phyloP scores from a whole-genome alignment of 37 sponge, comb jelly and placozoan genomes.

The Ephydatia muelleri region DNA sequence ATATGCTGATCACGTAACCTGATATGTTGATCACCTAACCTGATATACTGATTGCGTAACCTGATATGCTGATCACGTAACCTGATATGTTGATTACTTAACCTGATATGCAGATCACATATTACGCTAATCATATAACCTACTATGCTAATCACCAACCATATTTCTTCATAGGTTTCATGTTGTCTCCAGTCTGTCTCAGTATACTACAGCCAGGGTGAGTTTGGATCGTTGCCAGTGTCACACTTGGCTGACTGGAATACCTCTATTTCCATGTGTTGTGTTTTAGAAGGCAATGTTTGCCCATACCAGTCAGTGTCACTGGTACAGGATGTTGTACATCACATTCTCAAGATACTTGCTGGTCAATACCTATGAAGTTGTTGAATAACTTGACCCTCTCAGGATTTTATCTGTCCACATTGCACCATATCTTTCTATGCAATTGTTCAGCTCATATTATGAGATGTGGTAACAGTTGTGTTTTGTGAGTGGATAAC shows the following conservation, averaged over 20 bases:
- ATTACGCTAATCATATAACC: too few relatives aligned
- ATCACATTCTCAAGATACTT: slow-evolving; percentile 83
- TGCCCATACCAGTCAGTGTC: slow-evolving; percentile 67
- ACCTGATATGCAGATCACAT: too few relatives aligned
- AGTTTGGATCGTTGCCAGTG: slow-evolving; percentile 3
- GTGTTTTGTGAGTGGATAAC: too few relatives aligned
- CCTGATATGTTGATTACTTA: too few relatives aligned
- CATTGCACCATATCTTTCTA: too few relatives aligned
- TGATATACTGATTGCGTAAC: too few relatives aligned
- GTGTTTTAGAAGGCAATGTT: slow-evolving; percentile 65
- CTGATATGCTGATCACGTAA: too few relatives aligned
- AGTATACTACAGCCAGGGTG: slow-evolving; percentile 24
- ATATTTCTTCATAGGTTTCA: slow-evolving; percentile 15
- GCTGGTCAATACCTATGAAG: slow-evolving; percentile 63
- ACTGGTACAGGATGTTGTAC: slow-evolving; percentile 89
- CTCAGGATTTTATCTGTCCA: background rate
- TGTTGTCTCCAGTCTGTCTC: background rate
- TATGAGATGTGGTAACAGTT: background rate
- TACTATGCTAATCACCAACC: too few relatives aligned
- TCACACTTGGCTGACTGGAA: background rate
- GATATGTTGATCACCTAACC: too few relatives aligned
- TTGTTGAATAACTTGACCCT: background rate
- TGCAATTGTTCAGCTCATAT: too few relatives aligned
- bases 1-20: too few relatives aligned
- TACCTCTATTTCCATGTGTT: background rate